Conservation (phyloP, 2,888 invertebrate species). For the Clostera curtula region DNA sequence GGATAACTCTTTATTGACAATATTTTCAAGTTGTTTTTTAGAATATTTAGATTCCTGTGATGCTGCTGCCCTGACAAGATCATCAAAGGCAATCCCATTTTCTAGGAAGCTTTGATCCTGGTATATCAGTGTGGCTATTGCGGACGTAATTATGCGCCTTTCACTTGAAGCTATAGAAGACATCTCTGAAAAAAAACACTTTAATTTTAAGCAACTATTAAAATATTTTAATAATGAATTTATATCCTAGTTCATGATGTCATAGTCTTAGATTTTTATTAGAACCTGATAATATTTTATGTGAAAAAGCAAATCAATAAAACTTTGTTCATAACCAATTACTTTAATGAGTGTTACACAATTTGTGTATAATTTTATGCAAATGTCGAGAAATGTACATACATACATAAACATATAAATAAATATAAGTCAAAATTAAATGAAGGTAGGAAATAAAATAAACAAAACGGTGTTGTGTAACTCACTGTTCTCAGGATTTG, state of each 20-base stretch:
- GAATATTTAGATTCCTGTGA: constrained; percentile 79
- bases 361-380: too few species aligned
- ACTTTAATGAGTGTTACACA: too few species aligned
- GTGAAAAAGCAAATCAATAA: background rate
- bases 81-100: constrained; percentile 81
- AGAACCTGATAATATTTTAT: background rate
- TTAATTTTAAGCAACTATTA: background rate
- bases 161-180: constrained; percentile 53
- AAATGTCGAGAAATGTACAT: too few species aligned
- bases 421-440: too few species aligned
- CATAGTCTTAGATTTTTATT: background rate
- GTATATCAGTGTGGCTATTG: constrained; percentile 81
- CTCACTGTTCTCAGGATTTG: constrained; percentile 50
- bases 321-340: too few species aligned
- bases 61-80: constrained; percentile 78
- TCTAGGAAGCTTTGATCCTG: constrained; percentile 82
- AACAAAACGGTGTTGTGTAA: constrained; percentile 7
- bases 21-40: constrained; percentile 77
- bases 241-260: too few species aligned
- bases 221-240: too few species aligned
- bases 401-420: too few species aligned
- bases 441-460: too few species aligned
- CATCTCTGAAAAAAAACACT: constrained; percentile 50
- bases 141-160: constrained; percentile 77
- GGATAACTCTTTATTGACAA: constrained; percentile 81